Evolutionary conservation across 2,797 vertebrate species (phyloP).

Genomic region (Anomalospiza imberbis): DNA sequence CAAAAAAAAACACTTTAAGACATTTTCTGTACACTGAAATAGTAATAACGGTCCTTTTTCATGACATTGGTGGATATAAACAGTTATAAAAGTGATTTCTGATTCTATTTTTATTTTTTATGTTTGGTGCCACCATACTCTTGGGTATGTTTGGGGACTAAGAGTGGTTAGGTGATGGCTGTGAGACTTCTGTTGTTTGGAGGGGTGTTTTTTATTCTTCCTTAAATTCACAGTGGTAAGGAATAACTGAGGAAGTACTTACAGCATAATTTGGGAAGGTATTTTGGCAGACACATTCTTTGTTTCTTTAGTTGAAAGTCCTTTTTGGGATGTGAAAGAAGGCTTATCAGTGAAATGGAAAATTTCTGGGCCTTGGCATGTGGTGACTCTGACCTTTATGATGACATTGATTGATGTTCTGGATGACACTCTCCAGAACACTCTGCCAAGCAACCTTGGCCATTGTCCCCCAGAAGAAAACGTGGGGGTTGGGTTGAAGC

Average conservation of each 20-base stretch:
- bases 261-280: not conserved
- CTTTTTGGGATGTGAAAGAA: not conserved
- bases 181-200: not conserved
- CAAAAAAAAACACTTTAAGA: not conserved
- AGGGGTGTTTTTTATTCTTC: not conserved
- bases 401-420: slow-evolving; percentile 7
- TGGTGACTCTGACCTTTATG: slow-evolving; percentile 7
- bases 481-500: not conserved
- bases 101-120: not conserved
- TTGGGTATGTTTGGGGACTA: not conserved
- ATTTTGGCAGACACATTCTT: not conserved
- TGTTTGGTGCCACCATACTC: not conserved
- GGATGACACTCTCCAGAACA: not conserved
- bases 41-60: not conserved
- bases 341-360: not conserved
- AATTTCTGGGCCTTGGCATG: not conserved
- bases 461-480: not conserved
- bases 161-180: not conserved
- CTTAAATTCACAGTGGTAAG: not conserved
- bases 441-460: slow-evolving; percentile 7
- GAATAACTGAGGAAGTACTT: not conserved
- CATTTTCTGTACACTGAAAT: not conserved
- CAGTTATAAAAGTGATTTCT: not conserved
- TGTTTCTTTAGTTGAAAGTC: not conserved
- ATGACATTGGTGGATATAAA: not conserved